phyloP scores from a whole-genome alignment of 1,140 invertebrate species.

The Pogonomyrmex californicus region DNA sequence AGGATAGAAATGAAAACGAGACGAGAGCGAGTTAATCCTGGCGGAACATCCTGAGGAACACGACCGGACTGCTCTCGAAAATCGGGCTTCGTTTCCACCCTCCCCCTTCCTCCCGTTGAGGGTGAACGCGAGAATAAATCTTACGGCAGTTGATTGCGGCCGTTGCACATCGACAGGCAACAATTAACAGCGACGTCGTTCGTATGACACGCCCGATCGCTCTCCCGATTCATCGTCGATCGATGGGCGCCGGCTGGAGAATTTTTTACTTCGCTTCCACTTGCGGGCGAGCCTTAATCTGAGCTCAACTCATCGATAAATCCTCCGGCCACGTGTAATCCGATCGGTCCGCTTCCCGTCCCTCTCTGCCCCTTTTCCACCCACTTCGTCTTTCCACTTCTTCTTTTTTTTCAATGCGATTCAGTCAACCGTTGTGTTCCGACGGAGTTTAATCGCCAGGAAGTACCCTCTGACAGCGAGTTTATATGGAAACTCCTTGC shows the following conservation, averaged over 20 bases:
- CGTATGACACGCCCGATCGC: constrained; percentile 63
- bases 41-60: constrained; percentile 34
- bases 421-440: constrained; percentile 64
- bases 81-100: constrained; percentile 28
- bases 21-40: constrained; percentile 43
- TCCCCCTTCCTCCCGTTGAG: not conserved
- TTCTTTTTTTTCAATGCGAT: constrained; percentile 61
- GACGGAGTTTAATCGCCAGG: constrained; percentile 73
- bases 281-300: constrained; percentile 62
- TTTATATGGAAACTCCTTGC: constrained; percentile 67
- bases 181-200: constrained; percentile 71
- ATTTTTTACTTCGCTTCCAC: constrained; percentile 58
- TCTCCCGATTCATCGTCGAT: constrained; percentile 58
- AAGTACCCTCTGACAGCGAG: constrained; percentile 64
- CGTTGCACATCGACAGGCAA: constrained; percentile 62
- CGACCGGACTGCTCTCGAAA: not conserved
- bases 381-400: constrained; percentile 4
- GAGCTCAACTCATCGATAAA: constrained; percentile 72
- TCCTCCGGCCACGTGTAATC: constrained; percentile 52
- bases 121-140: constrained; percentile 59
- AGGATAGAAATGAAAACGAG: constrained; percentile 18
- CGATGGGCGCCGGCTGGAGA: constrained; percentile 56
- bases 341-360: not conserved
- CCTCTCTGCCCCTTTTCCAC: not conserved
- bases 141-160: constrained; percentile 45